A percentile compares a stretch with the other conserved stretches of the same genome.
phyloP scores from a whole-genome alignment of 2,888 invertebrate genomes.

The Caenorhabditis sp. region DNA sequence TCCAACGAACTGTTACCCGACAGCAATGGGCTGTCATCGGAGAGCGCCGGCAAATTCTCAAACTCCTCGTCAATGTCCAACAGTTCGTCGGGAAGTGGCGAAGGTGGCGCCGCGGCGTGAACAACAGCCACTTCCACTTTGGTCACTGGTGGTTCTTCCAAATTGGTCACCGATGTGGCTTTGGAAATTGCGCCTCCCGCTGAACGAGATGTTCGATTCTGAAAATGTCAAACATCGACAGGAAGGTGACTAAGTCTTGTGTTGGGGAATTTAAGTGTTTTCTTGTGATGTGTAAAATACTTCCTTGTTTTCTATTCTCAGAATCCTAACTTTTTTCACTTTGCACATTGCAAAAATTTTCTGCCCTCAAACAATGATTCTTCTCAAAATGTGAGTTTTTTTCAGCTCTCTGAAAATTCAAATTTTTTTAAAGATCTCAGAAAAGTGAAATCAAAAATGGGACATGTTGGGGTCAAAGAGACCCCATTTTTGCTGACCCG shows the following conservation, averaged over 20 bases:
- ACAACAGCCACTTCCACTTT: not conserved
- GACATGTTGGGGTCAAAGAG: too few species aligned
- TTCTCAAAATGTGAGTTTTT: slow-evolving; percentile 1
- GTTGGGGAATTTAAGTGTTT: too few species aligned
- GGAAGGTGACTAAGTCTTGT: too few species aligned
- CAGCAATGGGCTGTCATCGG: slow-evolving; percentile 19
- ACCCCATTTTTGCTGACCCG: too few species aligned
- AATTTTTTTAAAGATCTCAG: not conserved
- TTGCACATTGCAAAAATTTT: too few species aligned
- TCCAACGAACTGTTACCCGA: not conserved
- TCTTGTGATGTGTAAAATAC: too few species aligned
- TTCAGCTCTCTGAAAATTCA: too few species aligned
- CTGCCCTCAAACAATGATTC: not conserved
- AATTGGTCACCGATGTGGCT: slow-evolving; percentile 31
- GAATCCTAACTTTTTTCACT: not conserved
- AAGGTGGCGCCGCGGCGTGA: slow-evolving; percentile 11
- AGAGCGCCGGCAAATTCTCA: slow-evolving; percentile 48
- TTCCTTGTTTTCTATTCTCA: too few species aligned
- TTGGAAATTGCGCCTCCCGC: slow-evolving; percentile 25
- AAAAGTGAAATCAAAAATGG: too few species aligned
- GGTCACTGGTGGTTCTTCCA: slow-evolving; percentile 3
- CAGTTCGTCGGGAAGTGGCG: slow-evolving; percentile 11
- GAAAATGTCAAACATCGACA: slow-evolving; percentile 5
- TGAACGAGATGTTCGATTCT: slow-evolving; percentile 22
- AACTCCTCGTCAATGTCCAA: slow-evolving; percentile 40